A percentile compares a stretch with the other conserved stretches of the same genome.
These are phyloP conservation scores for Stylophora pistillata DNA, from an alignment of 64 coral and sea anemone species.

Conservation along the genomic window DNA sequence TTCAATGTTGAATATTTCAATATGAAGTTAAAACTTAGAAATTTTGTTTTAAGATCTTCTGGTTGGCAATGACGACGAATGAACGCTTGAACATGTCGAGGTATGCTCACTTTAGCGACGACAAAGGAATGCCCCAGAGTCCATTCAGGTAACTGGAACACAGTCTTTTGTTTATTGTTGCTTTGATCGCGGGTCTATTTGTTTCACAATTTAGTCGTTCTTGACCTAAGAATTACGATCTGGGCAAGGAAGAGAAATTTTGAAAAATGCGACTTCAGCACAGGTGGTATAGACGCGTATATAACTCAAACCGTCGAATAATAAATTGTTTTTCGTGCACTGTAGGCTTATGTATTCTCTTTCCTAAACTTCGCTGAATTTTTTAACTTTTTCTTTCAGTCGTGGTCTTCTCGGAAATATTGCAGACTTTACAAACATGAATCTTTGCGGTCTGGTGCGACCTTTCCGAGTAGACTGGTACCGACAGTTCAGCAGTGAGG, in stretches of 20 bases:
- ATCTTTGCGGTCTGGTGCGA: constrained; percentile 43
- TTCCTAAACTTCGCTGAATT: too few species aligned
- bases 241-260: too few species aligned
- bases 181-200: not conserved
- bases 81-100: constrained; percentile 55
- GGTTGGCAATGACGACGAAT: constrained; percentile 70
- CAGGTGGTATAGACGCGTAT: too few species aligned
- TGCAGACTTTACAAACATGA: constrained; percentile 51
- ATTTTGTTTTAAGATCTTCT: constrained; percentile 47
- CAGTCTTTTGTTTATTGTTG: not conserved
- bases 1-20: too few species aligned
- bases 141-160: constrained; percentile 40
- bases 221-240: too few species aligned
- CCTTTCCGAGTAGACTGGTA: constrained; percentile 53
- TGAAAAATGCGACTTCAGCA: too few species aligned
- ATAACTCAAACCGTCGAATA: too few species aligned
- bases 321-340: too few species aligned
- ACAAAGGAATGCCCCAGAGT: constrained; percentile 10
- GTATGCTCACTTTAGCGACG: constrained; percentile 52
- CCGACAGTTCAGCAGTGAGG: constrained; percentile 19
- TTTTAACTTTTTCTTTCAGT: constrained; percentile 23
- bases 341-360: not conserved
- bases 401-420: constrained; percentile 52
- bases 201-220: too few species aligned
- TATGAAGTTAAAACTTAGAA: too few species aligned